Percentiles rank a stretch among this genome's conserved stretches.
Evolutionary conservation across 2,113 vertebrate species (phyloP).

Genomic region (Myiozetetes cayanensis): DNA sequence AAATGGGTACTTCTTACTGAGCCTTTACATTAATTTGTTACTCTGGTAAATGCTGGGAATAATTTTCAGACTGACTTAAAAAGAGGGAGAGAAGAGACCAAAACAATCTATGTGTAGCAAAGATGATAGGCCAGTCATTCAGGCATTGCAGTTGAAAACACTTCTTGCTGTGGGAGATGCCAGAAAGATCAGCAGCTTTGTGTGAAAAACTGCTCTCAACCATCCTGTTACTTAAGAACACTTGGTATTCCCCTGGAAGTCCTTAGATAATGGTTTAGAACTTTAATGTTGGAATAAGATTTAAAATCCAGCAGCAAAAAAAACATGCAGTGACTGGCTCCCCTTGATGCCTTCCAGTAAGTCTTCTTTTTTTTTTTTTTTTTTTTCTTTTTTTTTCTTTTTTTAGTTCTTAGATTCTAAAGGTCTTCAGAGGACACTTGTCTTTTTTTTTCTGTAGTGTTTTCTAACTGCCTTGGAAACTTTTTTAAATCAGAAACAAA

Average conservation of each 20-base stretch:
- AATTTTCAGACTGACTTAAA: background rate
- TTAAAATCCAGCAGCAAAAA: background rate
- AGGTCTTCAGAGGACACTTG: background rate
- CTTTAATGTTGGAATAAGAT: background rate
- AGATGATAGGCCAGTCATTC: background rate
- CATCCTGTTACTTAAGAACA: background rate
- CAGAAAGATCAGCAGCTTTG: background rate
- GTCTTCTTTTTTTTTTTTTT: background rate
- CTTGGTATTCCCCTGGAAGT: background rate
- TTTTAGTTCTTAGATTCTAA: background rate
- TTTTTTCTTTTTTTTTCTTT: background rate
- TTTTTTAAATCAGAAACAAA: background rate
- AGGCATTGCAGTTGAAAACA: background rate
- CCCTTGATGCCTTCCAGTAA: background rate
- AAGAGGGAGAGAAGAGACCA: background rate
- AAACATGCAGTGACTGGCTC: background rate
- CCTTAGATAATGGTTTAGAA: background rate
- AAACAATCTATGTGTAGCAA: background rate
- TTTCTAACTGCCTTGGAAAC: background rate
- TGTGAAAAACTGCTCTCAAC: background rate
- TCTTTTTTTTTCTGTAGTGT: background rate
- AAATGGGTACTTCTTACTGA: background rate
- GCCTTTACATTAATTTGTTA: background rate
- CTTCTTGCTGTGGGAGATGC: background rate
- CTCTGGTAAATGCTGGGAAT: background rate